These are phyloP conservation scores for Grammomys dolichurus DNA, from an alignment of 2,113 vertebrate genomes.

Conservation along the genomic window DNA sequence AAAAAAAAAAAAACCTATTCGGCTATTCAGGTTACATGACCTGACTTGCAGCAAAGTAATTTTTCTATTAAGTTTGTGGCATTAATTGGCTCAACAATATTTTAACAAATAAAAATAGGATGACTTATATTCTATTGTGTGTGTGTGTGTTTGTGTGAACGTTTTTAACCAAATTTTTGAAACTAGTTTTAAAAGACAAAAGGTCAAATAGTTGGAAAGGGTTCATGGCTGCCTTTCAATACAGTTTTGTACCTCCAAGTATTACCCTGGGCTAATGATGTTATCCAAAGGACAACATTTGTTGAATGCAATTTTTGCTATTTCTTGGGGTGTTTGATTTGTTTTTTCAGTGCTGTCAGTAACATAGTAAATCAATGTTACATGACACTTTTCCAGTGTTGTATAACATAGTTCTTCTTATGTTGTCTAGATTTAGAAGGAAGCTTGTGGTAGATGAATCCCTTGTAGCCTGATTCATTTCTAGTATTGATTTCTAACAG, in stretches of 20 bases:
- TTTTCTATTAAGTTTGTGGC: not conserved
- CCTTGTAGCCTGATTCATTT: slow-evolving; percentile 75
- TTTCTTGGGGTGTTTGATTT: slow-evolving; percentile 72
- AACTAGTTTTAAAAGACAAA: not conserved
- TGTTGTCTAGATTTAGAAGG: slow-evolving; percentile 64
- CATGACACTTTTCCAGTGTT: slow-evolving; percentile 67
- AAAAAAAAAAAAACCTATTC: too few species aligned
- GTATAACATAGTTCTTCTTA: slow-evolving; percentile 69
- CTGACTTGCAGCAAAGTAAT: not conserved
- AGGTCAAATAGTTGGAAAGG: not conserved
- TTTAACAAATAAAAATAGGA: not conserved
- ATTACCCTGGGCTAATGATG: slow-evolving; percentile 42
- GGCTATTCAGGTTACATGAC: not conserved
- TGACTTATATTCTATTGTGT: not conserved
- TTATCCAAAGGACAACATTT: slow-evolving; percentile 64
- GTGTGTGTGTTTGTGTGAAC: not conserved
- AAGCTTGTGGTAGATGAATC: slow-evolving; percentile 64
- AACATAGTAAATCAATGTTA: slow-evolving; percentile 74
- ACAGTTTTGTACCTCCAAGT: slow-evolving; percentile 11
- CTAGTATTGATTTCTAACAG: slow-evolving; percentile 77
- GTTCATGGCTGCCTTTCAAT: not conserved
- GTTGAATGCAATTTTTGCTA: slow-evolving; percentile 58
- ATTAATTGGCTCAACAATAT: not conserved
- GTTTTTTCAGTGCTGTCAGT: slow-evolving; percentile 65
- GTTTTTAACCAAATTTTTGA: not conserved